Percentiles rank a stretch among this genome's conserved stretches.
These are phyloP conservation scores for Pecten maximus DNA, from an alignment of 2,888 invertebrate genomes.

Conservation along the genomic window DNA sequence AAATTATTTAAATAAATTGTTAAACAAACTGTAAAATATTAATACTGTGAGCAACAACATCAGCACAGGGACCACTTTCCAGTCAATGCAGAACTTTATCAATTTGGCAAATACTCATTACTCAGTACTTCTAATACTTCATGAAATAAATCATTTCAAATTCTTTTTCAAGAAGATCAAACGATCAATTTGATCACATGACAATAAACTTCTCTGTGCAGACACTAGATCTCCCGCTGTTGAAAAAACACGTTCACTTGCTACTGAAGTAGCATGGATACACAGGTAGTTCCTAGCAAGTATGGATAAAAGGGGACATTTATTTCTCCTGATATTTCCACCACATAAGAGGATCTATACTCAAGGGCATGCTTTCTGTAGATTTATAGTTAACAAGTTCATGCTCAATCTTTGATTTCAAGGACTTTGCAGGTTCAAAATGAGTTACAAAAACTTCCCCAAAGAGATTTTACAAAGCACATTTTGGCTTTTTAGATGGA, in stretches of 20 bases:
- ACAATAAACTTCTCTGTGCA: conserved; percentile 43
- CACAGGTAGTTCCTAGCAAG: conserved; percentile 41
- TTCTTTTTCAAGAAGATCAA: conserved; percentile 49
- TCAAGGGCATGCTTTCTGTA: conserved; percentile 27
- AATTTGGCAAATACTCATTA: too few relatives aligned
- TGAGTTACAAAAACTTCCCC: conserved; percentile 49
- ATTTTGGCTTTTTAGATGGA: conserved; percentile 16
- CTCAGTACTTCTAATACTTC: too few relatives aligned
- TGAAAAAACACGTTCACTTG: conserved; percentile 51
- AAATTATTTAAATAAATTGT: too few relatives aligned
- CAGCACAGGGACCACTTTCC: too few relatives aligned
- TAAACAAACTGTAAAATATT: too few relatives aligned
- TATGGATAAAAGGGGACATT: conserved; percentile 40
- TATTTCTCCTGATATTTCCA: conserved; percentile 41
- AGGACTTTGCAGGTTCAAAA: conserved; percentile 36
- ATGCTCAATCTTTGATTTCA: conserved; percentile 26
- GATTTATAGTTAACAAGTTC: conserved; percentile 43
- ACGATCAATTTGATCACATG: conserved; percentile 41
- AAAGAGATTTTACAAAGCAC: conserved; percentile 43
- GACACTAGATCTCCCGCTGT: conserved; percentile 48
- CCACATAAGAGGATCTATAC: conserved; percentile 45
- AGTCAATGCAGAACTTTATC: too few relatives aligned
- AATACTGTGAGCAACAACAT: too few relatives aligned
- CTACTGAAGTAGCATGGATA: conserved; percentile 47
- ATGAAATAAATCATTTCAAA: not conserved